phyloP scores from a whole-genome alignment of 2,797 vertebrate genomes.

The Coendou prehensilis region DNA sequence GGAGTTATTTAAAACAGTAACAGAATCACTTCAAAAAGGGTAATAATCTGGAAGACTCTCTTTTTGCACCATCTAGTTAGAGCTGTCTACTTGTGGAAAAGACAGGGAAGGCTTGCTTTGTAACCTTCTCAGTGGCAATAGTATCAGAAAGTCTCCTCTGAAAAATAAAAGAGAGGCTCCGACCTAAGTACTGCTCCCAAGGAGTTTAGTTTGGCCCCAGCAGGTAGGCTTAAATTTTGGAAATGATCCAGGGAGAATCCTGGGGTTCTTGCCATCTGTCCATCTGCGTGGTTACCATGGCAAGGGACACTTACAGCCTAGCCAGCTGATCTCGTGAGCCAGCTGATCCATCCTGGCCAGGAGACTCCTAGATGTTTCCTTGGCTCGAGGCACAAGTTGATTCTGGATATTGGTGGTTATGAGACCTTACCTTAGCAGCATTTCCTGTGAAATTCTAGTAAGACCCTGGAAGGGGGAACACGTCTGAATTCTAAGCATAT shows the following conservation, averaged over 20 bases:
- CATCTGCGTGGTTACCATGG: background rate
- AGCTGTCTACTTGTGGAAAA: conserved; percentile 65
- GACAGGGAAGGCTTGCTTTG: conserved; percentile 38
- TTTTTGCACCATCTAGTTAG: conserved; percentile 79
- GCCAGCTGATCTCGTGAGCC: background rate
- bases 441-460: background rate
- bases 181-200: background rate
- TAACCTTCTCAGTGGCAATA: conserved; percentile 15
- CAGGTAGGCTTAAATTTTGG: conserved; percentile 7
- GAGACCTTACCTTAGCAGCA: background rate
- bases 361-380: background rate
- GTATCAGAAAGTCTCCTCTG: conserved; percentile 13
- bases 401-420: background rate
- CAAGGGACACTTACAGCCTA: background rate
- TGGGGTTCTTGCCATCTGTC: conserved; percentile 24
- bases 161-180: conserved; percentile 46
- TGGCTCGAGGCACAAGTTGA: background rate
- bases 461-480: background rate
- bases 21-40: conserved; percentile 74
- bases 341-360: background rate
- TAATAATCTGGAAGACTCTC: conserved; percentile 74
- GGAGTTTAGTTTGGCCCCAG: background rate
- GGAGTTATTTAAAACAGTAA: conserved; percentile 79
- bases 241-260: conserved; percentile 48
- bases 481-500: background rate